A percentile compares a stretch with the other conserved stretches of the same genome.
Evolutionary conservation across 2,797 vertebrate species (phyloP).

Genomic region (Pitangus sulphuratus): DNA sequence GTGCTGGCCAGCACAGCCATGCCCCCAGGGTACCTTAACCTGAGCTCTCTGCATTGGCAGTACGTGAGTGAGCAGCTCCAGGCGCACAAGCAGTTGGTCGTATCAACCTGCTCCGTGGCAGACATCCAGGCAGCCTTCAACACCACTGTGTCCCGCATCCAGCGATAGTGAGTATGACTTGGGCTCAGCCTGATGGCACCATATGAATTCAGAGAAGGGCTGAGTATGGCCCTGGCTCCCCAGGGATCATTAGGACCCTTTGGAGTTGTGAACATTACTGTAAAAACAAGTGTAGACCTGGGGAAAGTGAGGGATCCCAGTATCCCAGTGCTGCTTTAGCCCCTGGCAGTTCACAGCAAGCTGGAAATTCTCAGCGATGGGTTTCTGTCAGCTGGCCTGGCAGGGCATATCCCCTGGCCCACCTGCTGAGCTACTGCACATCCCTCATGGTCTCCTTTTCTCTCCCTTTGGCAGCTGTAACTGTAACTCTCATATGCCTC

Average conservation of each 20-base stretch:
- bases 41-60: constrained; percentile 67
- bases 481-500: constrained; percentile 95
- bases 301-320: background rate
- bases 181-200: background rate
- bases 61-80: constrained; percentile 93
- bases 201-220: background rate
- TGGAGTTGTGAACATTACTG: background rate
- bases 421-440: background rate
- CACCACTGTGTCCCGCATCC: constrained; percentile 92
- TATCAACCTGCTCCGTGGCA: constrained; percentile 91
- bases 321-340: background rate
- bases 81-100: constrained; percentile 90
- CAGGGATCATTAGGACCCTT: background rate
- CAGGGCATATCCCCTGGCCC: background rate
- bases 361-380: background rate
- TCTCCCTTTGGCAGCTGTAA: constrained; percentile 86
- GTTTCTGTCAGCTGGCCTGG: background rate
- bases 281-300: background rate
- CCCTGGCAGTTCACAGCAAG: background rate
- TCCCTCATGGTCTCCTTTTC: background rate
- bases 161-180: constrained; percentile 90
- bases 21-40: background rate
- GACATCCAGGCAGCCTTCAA: constrained; percentile 96
- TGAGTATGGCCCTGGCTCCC: background rate
- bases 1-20: background rate